Evolutionary conservation across 2,888 invertebrate genomes (phyloP).

Genomic region (Ectemnius lituratus): DNA sequence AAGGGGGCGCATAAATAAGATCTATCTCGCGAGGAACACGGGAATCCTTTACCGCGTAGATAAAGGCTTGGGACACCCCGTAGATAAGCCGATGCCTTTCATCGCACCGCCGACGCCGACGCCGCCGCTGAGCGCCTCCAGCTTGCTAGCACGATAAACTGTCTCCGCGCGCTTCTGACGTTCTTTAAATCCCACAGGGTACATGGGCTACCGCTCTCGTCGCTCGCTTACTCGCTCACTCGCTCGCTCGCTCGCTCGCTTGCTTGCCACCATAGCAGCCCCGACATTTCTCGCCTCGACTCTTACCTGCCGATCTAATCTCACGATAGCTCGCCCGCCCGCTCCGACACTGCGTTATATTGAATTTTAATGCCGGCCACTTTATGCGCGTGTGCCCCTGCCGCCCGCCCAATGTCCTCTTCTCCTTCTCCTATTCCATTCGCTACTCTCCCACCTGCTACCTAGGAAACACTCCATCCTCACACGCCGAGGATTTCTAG

Average conservation of each 20-base stretch:
- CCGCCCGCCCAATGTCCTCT: neutral
- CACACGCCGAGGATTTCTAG: neutral
- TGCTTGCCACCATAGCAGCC: neutral
- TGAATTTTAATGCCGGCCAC: slow-evolving; percentile 48
- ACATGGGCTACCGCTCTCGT: slow-evolving; percentile 54
- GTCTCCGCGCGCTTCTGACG: slow-evolving; percentile 63
- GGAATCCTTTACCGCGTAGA: slow-evolving; percentile 76
- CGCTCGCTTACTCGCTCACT: neutral
- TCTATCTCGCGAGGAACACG: slow-evolving; percentile 74
- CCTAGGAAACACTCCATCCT: neutral
- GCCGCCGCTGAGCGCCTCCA: slow-evolving; percentile 1
- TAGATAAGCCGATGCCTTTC: slow-evolving; percentile 73
- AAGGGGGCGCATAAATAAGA: slow-evolving; percentile 75
- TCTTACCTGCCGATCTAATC: slow-evolving; percentile 49
- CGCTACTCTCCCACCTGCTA: neutral
- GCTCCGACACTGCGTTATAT: slow-evolving; percentile 42
- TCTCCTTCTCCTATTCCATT: too few species aligned
- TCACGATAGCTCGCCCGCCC: slow-evolving; percentile 45
- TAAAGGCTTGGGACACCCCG: slow-evolving; percentile 68
- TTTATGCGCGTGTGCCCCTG: slow-evolving; percentile 23
- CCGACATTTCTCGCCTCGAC: slow-evolving; percentile 55
- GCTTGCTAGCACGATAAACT: slow-evolving; percentile 61
- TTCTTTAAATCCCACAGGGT: slow-evolving; percentile 60
- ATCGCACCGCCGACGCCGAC: slow-evolving; percentile 65
- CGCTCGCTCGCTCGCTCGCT: neutral